These are phyloP conservation scores for Monomorium pharaonis DNA, from an alignment of 1,140 invertebrate species.

Conservation along the genomic window DNA sequence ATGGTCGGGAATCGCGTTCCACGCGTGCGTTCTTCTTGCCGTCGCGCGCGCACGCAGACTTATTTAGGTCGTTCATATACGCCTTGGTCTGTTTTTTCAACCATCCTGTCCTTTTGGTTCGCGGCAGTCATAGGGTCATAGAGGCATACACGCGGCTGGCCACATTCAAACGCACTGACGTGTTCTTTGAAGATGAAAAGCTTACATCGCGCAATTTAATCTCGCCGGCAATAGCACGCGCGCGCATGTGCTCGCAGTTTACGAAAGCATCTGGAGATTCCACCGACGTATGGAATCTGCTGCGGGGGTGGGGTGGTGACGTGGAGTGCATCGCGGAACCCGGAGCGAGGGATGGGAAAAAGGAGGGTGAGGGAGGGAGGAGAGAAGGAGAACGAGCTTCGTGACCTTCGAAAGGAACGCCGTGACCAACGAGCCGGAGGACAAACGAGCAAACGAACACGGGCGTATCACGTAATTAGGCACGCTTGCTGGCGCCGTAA, in stretches of 20 bases:
- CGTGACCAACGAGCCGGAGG: slow-evolving; percentile 65
- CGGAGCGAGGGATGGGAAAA: background rate
- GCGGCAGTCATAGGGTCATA: slow-evolving; percentile 58
- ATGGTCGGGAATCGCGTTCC: slow-evolving; percentile 30
- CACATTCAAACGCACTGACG: slow-evolving; percentile 77
- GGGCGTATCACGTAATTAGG: slow-evolving; percentile 74
- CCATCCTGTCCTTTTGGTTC: slow-evolving; percentile 21
- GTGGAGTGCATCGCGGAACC: background rate
- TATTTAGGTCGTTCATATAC: slow-evolving; percentile 54
- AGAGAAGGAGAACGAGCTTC: slow-evolving; percentile 34
- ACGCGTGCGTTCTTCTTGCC: background rate
- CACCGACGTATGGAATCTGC: slow-evolving; percentile 29
- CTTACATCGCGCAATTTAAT: slow-evolving; percentile 77
- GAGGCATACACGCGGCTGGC: slow-evolving; percentile 59
- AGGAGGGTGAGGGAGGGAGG: background rate
- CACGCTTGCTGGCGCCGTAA: slow-evolving; percentile 63
- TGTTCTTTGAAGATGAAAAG: slow-evolving; percentile 78
- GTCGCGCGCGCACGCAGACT: background rate
- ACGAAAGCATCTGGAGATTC: slow-evolving; percentile 69
- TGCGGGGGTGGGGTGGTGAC: background rate
- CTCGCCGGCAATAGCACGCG: slow-evolving; percentile 68
- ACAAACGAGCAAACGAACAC: slow-evolving; percentile 75
- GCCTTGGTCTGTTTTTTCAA: slow-evolving; percentile 28
- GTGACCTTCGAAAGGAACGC: slow-evolving; percentile 27
- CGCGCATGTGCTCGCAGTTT: slow-evolving; percentile 63